A percentile compares a stretch with the other conserved stretches of the same genome.
These are phyloP conservation scores for Pelodiscus sinensis DNA, from an alignment of 2,113 vertebrate species.

Conservation along the genomic window DNA sequence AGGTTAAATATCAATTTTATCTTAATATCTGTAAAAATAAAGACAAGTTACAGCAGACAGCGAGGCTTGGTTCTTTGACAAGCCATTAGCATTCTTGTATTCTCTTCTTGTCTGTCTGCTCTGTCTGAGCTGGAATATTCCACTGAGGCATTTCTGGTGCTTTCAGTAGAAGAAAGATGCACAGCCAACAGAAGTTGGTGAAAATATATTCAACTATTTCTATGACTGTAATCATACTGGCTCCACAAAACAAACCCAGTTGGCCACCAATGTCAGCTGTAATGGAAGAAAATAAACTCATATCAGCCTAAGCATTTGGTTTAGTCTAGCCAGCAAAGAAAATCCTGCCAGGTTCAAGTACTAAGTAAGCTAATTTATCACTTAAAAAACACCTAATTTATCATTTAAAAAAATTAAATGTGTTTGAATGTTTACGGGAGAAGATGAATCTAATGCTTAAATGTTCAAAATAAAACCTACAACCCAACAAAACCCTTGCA, in stretches of 20 bases:
- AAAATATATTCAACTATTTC: slow-evolving; percentile 81
- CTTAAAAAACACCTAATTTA: background rate
- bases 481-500: background rate
- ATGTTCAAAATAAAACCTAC: slow-evolving; percentile 34
- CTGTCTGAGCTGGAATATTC: slow-evolving; percentile 41
- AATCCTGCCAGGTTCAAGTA: background rate
- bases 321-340: slow-evolving; percentile 58
- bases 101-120: slow-evolving; percentile 35
- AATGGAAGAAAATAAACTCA: slow-evolving; percentile 57
- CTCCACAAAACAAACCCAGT: slow-evolving; percentile 82
- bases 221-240: slow-evolving; percentile 83
- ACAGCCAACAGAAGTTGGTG: slow-evolving; percentile 81
- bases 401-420: slow-evolving; percentile 50
- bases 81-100: slow-evolving; percentile 70
- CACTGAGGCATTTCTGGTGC: slow-evolving; percentile 68
- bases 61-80: background rate
- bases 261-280: slow-evolving; percentile 81
- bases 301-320: slow-evolving; percentile 30
- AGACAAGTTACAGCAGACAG: background rate
- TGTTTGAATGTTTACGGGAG: slow-evolving; percentile 33
- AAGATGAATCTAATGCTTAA: slow-evolving; percentile 22
- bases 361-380: slow-evolving; percentile 26
- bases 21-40: slow-evolving; percentile 3
- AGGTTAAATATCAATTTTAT: background rate
- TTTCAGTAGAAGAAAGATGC: slow-evolving; percentile 81